These are phyloP conservation scores for Adelosebastes latens DNA, from an alignment of 2,797 vertebrate species.

Conservation along the genomic window DNA sequence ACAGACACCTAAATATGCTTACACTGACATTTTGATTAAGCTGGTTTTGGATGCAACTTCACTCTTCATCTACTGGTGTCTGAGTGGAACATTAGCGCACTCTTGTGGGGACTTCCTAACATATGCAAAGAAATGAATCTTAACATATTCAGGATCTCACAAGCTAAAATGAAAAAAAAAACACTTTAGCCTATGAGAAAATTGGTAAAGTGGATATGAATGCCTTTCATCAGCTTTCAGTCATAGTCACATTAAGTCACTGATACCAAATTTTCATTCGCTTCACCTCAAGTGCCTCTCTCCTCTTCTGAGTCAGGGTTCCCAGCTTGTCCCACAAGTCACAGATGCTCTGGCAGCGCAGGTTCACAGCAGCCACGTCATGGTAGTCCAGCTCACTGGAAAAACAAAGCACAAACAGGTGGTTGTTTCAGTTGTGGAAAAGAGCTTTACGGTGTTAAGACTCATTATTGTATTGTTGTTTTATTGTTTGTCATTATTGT, in stretches of 20 bases:
- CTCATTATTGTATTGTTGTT: neutral
- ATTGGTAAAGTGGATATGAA: neutral
- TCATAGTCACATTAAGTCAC: neutral
- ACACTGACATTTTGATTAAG: slow-evolving; percentile 21
- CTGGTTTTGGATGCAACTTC: neutral
- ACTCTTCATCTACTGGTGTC: neutral
- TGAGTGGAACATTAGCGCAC: slow-evolving; percentile 57
- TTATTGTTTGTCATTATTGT: too few species aligned
- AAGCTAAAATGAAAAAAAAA: neutral
- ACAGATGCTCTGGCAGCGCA: slow-evolving; percentile 96
- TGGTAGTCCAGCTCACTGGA: slow-evolving; percentile 95
- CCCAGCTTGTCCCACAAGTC: slow-evolving; percentile 98
- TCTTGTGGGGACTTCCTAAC: slow-evolving; percentile 54
- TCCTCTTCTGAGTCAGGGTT: slow-evolving; percentile 96
- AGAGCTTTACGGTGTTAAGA: neutral
- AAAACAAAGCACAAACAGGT: neutral
- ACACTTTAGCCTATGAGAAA: neutral
- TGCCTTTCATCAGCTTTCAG: neutral
- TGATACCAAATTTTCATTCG: neutral
- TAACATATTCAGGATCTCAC: neutral
- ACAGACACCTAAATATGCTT: slow-evolving; percentile 22
- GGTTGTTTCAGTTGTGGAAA: neutral
- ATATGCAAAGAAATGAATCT: neutral
- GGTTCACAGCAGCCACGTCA: slow-evolving; percentile 92
- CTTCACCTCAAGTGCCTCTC: slow-evolving; percentile 93